phyloP scores from a whole-genome alignment of 2,888 invertebrate genomes.

The Agelastica alni region DNA sequence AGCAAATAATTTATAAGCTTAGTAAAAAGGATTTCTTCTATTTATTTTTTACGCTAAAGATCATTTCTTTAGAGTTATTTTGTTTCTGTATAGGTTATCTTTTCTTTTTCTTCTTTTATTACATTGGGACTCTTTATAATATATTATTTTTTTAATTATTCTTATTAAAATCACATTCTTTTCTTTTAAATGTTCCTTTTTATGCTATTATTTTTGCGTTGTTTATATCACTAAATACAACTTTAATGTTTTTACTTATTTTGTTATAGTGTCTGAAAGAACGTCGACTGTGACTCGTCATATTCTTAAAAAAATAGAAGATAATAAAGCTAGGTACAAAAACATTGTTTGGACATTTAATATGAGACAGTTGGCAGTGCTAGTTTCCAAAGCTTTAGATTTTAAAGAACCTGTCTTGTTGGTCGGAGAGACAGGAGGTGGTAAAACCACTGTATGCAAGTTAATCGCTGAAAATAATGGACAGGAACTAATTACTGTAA shows the following conservation, averaged over 20 bases:
- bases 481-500: slow-evolving; percentile 77
- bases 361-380: slow-evolving; percentile 79
- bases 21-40: no score
- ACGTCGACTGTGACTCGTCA: slow-evolving; percentile 78
- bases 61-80: no score
- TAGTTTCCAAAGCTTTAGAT: slow-evolving; percentile 81
- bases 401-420: slow-evolving; percentile 94
- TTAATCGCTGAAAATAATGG: slow-evolving; percentile 73
- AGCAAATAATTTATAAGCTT: slow-evolving; percentile 31
- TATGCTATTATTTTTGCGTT: no score
- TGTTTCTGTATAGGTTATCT: no score
- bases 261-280: slow-evolving; percentile 57
- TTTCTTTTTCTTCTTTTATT: no score
- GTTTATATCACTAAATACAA: no score
- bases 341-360: slow-evolving; percentile 95
- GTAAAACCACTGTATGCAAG: slow-evolving; percentile 96
- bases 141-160: no score
- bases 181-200: no score
- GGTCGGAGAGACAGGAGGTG: slow-evolving; percentile 97
- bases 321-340: slow-evolving; percentile 65
- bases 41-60: no score
- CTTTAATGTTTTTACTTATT: slow-evolving; percentile 31
- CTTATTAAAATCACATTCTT: no score
- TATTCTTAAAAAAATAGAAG: slow-evolving; percentile 68
- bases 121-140: no score